Evolutionary conservation across 2,888 invertebrate genomes (phyloP), one percentile per base, ranked within the genome.

Genomic region (Steinernema carpocapsae): DNA sequence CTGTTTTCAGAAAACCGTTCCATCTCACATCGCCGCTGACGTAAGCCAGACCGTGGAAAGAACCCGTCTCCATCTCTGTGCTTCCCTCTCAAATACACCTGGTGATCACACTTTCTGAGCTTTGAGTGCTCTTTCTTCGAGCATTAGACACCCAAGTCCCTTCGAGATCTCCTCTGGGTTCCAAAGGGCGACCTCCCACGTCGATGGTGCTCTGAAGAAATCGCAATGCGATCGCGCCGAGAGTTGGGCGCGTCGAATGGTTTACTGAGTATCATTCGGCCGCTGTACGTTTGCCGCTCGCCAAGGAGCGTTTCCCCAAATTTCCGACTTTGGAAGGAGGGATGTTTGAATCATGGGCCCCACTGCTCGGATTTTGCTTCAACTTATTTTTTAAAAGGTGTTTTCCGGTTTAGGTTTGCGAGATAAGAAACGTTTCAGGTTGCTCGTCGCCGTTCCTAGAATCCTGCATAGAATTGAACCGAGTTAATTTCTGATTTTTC

Each of bases 81-180:
- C 7, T 43, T 26, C 26, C 26, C 22, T 56, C 4, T 24, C 6
- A 51, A 51, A 51, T 51, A 51, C 43, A 43, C 43, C n/a, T 17
- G n/a, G n/a, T 48, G 48, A 48, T 48, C 43, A n/a, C n/a, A 43
- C 43, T 43, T 48, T 48, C 48, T 48, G 56, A 26, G 56, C 56
- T 56, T 56, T 56, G 56, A 24, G 56, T 56, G 56, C 56, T 56
- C 56, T 22, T 56, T 56, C 56, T 26, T 56, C 56, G 56, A 26
- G 56, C 56, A 24, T 17, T 26, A 56, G 26, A 26, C 56, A 56
- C 26, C 17, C 56, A 56, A 22, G 14, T 43, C 43, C 22, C 26
- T 56, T 24, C 56, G 10, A 26, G n/a, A 43, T 14, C 14, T 48
- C 56, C 56, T 14, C 7, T 17, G 10, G 2, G 6, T 26, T 24